Evolutionary conservation across 1,140 invertebrate species (phyloP).

Genomic region (Dendrolimus punctatus): DNA sequence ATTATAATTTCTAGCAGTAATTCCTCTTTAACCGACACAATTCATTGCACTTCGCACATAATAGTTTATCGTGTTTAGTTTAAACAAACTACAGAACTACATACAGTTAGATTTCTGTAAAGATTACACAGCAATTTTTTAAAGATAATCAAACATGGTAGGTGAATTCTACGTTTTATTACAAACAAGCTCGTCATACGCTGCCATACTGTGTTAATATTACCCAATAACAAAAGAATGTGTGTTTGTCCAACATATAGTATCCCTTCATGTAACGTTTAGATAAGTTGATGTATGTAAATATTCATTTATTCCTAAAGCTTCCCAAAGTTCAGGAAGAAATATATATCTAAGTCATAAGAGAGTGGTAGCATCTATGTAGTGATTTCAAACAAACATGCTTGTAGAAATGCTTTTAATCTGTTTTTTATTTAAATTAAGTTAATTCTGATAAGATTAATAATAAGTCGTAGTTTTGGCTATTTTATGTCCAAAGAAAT

Average conservation of each 20-base stretch:
- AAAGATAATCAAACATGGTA: too few species aligned
- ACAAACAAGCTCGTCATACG: conserved; percentile 61
- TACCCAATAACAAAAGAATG: conserved; percentile 44
- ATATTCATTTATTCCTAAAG: conserved; percentile 9
- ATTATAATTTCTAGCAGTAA: too few species aligned
- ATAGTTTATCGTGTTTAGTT: too few species aligned
- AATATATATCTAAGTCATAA: conserved; percentile 3
- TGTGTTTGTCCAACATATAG: conserved; percentile 38
- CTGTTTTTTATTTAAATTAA: conserved; percentile 18
- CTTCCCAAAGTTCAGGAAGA: conserved; percentile 35
- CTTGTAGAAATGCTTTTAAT: conserved; percentile 26
- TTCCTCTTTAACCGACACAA: too few species aligned
- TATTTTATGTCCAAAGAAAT: conserved; percentile 49
- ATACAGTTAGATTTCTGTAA: too few species aligned
- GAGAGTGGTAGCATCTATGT: conserved; percentile 14
- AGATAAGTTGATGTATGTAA: conserved; percentile 3
- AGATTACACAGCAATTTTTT: too few species aligned
- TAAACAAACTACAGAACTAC: too few species aligned
- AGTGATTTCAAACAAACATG: conserved; percentile 12
- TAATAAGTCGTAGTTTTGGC: conserved; percentile 43
- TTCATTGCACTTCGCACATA: too few species aligned
- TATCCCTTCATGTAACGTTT: conserved; percentile 10
- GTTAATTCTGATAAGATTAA: too few species aligned
- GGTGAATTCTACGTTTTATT: background rate
- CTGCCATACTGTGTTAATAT: conserved; percentile 49